Conservation (phyloP, 2,797 vertebrate species). For the Harpagifer antarcticus region DNA sequence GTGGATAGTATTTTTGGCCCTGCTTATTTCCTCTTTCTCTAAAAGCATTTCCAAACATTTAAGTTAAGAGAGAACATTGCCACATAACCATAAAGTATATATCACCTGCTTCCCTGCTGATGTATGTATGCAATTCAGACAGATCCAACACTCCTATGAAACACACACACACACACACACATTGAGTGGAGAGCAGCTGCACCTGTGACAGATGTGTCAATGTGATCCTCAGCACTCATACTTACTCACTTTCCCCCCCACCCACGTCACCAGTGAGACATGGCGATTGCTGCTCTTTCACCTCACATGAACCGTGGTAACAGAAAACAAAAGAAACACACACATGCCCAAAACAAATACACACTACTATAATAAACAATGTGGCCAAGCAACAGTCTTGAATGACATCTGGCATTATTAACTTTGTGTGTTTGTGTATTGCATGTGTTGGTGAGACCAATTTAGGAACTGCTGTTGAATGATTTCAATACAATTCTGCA, state of each 20-base stretch:
- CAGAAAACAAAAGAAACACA: slow-evolving; percentile 51
- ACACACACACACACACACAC: slow-evolving; percentile 13
- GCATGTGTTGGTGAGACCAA: slow-evolving; percentile 5
- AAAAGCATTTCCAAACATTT: background rate
- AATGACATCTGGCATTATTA: slow-evolving; percentile 24
- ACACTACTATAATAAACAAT: slow-evolving; percentile 38
- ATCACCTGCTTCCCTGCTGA: slow-evolving; percentile 12
- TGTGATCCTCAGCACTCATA: slow-evolving; percentile 37
- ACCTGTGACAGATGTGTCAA: slow-evolving; percentile 61
- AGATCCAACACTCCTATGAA: slow-evolving; percentile 10
- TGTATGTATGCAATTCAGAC: slow-evolving; percentile 6
- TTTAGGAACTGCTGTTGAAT: slow-evolving; percentile 8
- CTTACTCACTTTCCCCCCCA: slow-evolving; percentile 27
- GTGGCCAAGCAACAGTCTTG: slow-evolving; percentile 10
- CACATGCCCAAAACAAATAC: slow-evolving; percentile 32
- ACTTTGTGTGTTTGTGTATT: slow-evolving; percentile 18
- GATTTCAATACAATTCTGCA: background rate
- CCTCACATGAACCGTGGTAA: slow-evolving; percentile 58
- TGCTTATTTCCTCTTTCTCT: background rate
- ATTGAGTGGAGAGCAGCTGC: slow-evolving; percentile 56
- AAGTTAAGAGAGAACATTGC: too few relatives aligned
- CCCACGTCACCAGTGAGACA: slow-evolving; percentile 54
- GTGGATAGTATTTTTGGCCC: background rate
- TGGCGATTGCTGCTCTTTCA: slow-evolving; percentile 60
- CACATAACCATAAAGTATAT: background rate